Evolutionary conservation across 2,113 vertebrate genomes (phyloP), one percentile per base, ranked within the genome.

Genomic region (Cairina moschata): DNA sequence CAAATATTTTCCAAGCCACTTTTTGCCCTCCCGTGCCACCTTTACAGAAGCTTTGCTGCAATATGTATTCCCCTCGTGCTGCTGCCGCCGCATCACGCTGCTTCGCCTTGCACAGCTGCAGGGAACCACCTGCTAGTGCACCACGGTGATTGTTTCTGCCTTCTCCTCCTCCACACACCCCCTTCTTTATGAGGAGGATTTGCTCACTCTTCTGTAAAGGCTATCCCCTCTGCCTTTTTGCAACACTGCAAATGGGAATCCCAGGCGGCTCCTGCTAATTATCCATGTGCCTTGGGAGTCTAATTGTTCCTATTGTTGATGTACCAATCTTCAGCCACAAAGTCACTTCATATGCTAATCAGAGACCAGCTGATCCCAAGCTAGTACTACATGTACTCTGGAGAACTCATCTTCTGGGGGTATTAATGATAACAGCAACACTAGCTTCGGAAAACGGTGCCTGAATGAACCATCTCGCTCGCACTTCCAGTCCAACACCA

Each of bases 301-400:
- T 95, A 77, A 96, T 95, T 96, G 93, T 88, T 94, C 91, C 94
- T 38, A 85, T 90, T 97, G 94, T 96, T 93, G 94, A 92, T 74
- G 88, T 26, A 86, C 46, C 75, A 88, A 95, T 91, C 93, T 95
- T 91, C 11, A 92, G 95, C 93, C 97, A 97, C 95, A 74, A 95
- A 97, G 83, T 95, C 94, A 93, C 95, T 97, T 96, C 93, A 91
- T 20, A 92, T 93, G 95, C 93, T 97, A 95, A 97, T 92, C 15
- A 25, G 87, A 89, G 94, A 91, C 78, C 91, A 86, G 89, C 92
- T 94, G 95, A 96, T 97, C 96, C 94, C 95, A 63, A 82, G 94
- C 54, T 93, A 96, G 78, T 93, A 95, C 69, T 89, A 78, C 56
- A 73, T 46, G 44, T 73, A 55, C 95, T 79, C 89, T 20, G 71